A percentile compares a stretch with the other conserved stretches of the same genome.
phyloP scores from a whole-genome alignment of 2,888 invertebrate genomes.

The Onthophagus sagittarius region DNA sequence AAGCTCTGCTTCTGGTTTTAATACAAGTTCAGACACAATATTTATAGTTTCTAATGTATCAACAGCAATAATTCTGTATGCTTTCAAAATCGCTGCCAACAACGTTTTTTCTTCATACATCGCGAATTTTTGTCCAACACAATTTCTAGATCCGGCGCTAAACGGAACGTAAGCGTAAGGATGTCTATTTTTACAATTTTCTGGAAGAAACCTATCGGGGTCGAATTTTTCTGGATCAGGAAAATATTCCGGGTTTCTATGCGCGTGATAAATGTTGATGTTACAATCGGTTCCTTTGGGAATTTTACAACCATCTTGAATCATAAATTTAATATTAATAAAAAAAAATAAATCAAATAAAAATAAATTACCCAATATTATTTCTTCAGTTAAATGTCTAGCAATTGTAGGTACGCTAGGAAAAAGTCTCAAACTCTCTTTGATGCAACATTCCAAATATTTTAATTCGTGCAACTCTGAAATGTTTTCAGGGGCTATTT shows the following conservation, averaged over 20 bases:
- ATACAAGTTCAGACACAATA: not conserved
- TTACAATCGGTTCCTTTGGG: conserved; percentile 24
- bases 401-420: conserved; percentile 66
- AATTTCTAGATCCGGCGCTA: no score
- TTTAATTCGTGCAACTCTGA: conserved; percentile 57
- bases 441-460: conserved; percentile 66
- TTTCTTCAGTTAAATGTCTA: conserved; percentile 54
- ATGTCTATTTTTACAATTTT: conserved; percentile 64
- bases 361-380: conserved; percentile 51
- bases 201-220: conserved; percentile 68
- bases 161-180: no score
- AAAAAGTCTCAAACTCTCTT: conserved; percentile 62
- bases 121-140: no score
- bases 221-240: conserved; percentile 63
- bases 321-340: not conserved
- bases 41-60: conserved; percentile 1
- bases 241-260: conserved; percentile 60
- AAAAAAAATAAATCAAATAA: not conserved
- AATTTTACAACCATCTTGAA: conserved; percentile 22
- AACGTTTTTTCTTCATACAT: conserved; percentile 23
- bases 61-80: conserved; percentile 12
- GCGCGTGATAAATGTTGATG: conserved; percentile 46
- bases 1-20: conserved; percentile 8
- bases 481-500: conserved; percentile 22
- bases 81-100: conserved; percentile 20